A percentile compares a stretch with the other conserved stretches of the same genome.
Evolutionary conservation across 2,113 vertebrate genomes (phyloP).

Genomic region (Murina feae): DNA sequence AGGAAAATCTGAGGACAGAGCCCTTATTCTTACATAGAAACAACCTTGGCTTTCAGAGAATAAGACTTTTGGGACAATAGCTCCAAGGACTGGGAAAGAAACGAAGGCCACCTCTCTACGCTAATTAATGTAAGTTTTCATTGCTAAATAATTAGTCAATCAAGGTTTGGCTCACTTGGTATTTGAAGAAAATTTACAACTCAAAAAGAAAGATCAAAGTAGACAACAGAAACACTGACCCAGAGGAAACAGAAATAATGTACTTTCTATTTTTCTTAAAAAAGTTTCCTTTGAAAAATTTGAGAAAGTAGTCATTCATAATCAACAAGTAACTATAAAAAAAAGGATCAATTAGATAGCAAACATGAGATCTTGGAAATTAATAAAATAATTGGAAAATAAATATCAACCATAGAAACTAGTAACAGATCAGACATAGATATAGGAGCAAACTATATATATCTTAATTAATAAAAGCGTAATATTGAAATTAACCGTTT

Average conservation of each 20-base stretch:
- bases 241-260: neutral
- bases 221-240: neutral
- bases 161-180: neutral
- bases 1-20: neutral
- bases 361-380: neutral
- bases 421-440: neutral
- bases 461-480: no score
- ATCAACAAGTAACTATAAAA: neutral
- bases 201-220: neutral
- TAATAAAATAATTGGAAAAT: neutral
- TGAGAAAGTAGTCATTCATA: neutral
- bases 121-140: neutral
- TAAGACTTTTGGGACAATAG: neutral
- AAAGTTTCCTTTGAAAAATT: neutral
- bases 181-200: neutral
- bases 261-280: neutral
- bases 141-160: neutral
- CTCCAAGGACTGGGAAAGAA: neutral
- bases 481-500: no score
- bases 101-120: neutral
- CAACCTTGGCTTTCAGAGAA: neutral
- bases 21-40: neutral
- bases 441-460: neutral
- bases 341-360: neutral
- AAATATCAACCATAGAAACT: neutral